Conservation (phyloP, 2,113 vertebrate species). For the Charadrius vociferus region DNA sequence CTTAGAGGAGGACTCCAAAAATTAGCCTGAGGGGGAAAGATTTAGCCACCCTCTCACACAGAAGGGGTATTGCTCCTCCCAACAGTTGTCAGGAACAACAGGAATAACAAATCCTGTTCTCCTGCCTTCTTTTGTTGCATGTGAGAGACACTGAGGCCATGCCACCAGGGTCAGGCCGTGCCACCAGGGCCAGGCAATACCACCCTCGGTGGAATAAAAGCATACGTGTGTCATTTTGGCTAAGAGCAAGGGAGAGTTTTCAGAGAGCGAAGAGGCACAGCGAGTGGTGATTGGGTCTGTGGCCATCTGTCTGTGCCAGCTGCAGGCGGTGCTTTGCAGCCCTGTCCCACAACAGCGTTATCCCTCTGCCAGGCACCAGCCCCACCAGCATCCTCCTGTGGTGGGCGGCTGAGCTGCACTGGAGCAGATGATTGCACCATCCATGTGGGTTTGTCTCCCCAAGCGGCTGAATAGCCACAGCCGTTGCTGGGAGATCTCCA, state of each 20-base stretch:
- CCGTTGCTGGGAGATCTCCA: background rate
- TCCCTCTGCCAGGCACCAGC: background rate
- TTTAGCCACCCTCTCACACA: background rate
- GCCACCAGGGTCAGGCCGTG: background rate
- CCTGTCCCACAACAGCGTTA: background rate
- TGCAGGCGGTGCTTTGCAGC: background rate
- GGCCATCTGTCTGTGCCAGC: background rate
- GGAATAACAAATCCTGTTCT: background rate
- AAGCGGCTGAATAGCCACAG: background rate
- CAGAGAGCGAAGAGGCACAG: background rate
- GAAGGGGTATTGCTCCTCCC: background rate
- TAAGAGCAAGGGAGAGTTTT: background rate
- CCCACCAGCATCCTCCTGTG: rapidly evolving
- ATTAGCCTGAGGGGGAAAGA: background rate
- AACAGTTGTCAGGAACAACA: background rate
- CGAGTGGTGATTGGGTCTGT: background rate
- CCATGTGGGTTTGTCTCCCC: background rate
- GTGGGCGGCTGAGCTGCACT: background rate
- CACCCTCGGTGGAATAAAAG: background rate
- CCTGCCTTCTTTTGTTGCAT: background rate
- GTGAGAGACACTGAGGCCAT: background rate
- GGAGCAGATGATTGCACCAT: rapidly evolving
- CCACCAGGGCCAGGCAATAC: background rate
- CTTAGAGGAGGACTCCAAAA: background rate
- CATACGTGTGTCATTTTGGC: background rate